Base-by-base conservation (phyloP, 2,888 invertebrate species). In the Drosophila ezoana region DNA sequence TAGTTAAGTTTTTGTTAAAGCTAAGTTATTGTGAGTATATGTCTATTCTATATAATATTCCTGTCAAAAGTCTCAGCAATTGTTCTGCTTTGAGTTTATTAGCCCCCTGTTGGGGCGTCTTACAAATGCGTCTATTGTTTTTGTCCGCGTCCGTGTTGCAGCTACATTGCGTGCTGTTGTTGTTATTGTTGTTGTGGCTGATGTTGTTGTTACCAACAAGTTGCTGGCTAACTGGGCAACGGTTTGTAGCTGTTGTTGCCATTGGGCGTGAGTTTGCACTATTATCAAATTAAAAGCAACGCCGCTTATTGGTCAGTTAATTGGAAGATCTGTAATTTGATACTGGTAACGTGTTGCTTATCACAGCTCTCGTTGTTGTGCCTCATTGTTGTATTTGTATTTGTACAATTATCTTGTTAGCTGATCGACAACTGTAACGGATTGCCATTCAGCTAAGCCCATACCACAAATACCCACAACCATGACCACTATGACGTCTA, bases 391-490 rank as follows among this genome's bases (percentile, higher is more conserved):
- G 54, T 57, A 56, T 69, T 79, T 76, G 68, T 79, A 65, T 69
- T 73, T 69, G 61, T 69, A 54, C 49, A 71, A 85, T 88, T 85
- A 88, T 88, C 85, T 85, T 86, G 85, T 85, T 85, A 86, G 88
- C 80, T 86, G 86, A 86, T 83, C 78, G 85, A 85, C 85, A 88
- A 83, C 85, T 86, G 88, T 81, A 88, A 80, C 85, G 87, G 88
- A 85, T 86, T 69, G 58, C 68, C 61, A 61, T 66, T 63, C 66
- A 67, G 68, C 45, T 49, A 65, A 69, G 66, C 52, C 67, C 66
- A 52, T 59, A 65, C 63, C 56, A 65, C 54, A 58, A 48, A 6
- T 37, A 18, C 1, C n/a, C 8, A 35, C 23, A 38, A 5, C 67
- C 61, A 57, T 56, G 33, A 49, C 47, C 37, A 51, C 23, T 13